Evolutionary conservation across 2,888 invertebrate genomes (phyloP).

Genomic region (Hybos culiciformis): DNA sequence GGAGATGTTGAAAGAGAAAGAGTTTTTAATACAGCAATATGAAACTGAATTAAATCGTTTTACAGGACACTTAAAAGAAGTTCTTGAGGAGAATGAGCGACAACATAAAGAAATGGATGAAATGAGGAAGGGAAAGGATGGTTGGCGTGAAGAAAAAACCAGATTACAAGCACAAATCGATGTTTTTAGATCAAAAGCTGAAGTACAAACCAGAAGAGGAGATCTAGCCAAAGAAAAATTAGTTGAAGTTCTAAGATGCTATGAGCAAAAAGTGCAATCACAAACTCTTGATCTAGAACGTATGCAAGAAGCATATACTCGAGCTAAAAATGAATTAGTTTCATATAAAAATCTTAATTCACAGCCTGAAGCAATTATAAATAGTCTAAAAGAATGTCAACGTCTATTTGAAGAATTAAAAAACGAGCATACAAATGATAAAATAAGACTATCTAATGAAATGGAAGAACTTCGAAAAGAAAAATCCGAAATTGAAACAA

Average conservation of each 20-base stretch:
- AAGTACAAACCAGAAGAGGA: constrained; percentile 44
- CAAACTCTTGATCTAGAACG: constrained; percentile 31
- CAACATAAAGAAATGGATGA: constrained; percentile 42
- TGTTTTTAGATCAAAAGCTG: constrained; percentile 31
- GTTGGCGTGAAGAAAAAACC: constrained; percentile 34
- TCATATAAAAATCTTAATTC: constrained; percentile 22
- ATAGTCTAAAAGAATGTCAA: constrained; percentile 60
- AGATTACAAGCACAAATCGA: constrained; percentile 30
- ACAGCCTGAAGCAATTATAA: constrained; percentile 35
- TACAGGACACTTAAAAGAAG: constrained; percentile 54
- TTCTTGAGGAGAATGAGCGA: constrained; percentile 55
- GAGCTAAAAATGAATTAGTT: constrained; percentile 30
- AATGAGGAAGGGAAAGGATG: constrained; percentile 34
- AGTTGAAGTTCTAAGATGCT: constrained; percentile 57
- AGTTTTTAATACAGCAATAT: constrained; percentile 54
- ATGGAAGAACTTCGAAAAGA: constrained; percentile 16
- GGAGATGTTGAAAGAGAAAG: constrained; percentile 63
- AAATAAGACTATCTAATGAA: constrained; percentile 39
- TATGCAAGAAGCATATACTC: constrained; percentile 29
- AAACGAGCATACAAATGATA: constrained; percentile 55
- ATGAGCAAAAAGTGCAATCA: constrained; percentile 54
- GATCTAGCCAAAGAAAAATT: constrained; percentile 57
- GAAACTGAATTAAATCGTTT: constrained; percentile 56
- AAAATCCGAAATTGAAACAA: constrained; percentile 10
- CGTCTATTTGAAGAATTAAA: constrained; percentile 62